Evolutionary conservation across 2,888 invertebrate species (phyloP), one percentile per base, ranked within the genome.

Genomic region (Poecilobothrus nobilitatus): DNA sequence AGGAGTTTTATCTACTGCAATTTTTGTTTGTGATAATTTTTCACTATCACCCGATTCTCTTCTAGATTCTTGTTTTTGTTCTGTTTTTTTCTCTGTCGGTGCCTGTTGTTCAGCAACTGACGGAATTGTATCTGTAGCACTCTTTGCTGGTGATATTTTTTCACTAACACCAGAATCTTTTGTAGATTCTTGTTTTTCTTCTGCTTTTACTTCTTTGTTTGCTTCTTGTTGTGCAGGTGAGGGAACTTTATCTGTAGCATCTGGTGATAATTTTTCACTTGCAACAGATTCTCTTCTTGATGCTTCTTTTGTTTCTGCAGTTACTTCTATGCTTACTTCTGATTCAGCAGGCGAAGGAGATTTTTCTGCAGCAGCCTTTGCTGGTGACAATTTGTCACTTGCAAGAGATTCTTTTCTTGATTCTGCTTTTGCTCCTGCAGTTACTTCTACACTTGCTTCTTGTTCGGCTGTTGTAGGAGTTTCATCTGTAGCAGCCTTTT

Each of bases 381-480:
- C 62, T 8, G 67, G 72, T n/a, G 67, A 66, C 0, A 70, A 68
- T 4, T 68, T 18, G 44, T 61, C 66, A 62, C 70, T 71, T 2
- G 68, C 69, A 6, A 68, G 71, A 0, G 80, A 78, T 18, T 76
- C 74, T 1, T 79, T 80, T 61, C 80, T 79, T 0, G 82, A 79
- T 18, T 71, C 68, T n/a, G 74, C 72, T 44, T 73, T 73, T 1
- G 72, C 12, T 18, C 1, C 69, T 27, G 27, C 27, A 4, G n/a
- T n/a, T 70, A 65, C 18, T 69, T 69, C 72, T 72, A 67, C 70
- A 0, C 69, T 73, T 74, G 27, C 71, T 21, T n/a, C 37, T 5
- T 27, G 27, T 2, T 71, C 63, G 9, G 71, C 74, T 9, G 61
- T 61, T 8, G 67, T 68, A 44, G 71, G 73, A 9, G 68, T 73